A percentile compares a stretch with the other conserved stretches of the same genome.
Evolutionary conservation across 2,888 invertebrate genomes (phyloP).

Genomic region (Diploptera punctata): DNA sequence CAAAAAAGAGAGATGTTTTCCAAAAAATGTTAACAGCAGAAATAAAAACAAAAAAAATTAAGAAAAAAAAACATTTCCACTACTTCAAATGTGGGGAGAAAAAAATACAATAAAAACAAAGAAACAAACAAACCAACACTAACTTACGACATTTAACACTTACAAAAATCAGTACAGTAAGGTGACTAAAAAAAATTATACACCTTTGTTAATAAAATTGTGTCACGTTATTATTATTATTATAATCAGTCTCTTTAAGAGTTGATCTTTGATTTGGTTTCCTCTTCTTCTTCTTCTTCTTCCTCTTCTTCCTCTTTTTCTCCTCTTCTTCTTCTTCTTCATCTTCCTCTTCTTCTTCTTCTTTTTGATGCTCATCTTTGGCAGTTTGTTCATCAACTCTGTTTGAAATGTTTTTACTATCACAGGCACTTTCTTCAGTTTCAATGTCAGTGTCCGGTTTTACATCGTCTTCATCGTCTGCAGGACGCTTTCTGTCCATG

Average conservation of each 20-base stretch:
- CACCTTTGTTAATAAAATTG: constrained; percentile 43
- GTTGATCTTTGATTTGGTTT: constrained; percentile 45
- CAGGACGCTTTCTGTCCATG: neutral
- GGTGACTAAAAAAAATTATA: constrained; percentile 40
- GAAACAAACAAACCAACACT: constrained; percentile 33
- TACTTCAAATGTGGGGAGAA: constrained; percentile 1
- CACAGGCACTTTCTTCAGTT: constrained; percentile 57
- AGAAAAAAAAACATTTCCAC: constrained; percentile 17
- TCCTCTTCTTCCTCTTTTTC: constrained; percentile 34
- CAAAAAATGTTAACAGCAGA: constrained; percentile 25
- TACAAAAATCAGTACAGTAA: constrained; percentile 45
- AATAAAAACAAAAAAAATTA: too few relatives aligned
- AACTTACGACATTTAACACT: constrained; percentile 43
- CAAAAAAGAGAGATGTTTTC: constrained; percentile 42
- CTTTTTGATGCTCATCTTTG: constrained; percentile 40
- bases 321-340: constrained; percentile 39
- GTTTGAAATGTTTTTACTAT: constrained; percentile 58
- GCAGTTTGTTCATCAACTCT: constrained; percentile 42
- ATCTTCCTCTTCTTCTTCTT: constrained; percentile 31
- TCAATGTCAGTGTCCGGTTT: constrained; percentile 43
- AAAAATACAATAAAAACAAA: constrained; percentile 32
- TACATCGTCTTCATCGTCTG: constrained; percentile 28
- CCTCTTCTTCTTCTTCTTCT: constrained; percentile 35
- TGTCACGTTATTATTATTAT: constrained; percentile 39
- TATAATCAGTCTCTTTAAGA: constrained; percentile 44